A percentile compares a stretch with the other conserved stretches of the same genome.
These are phyloP conservation scores for Rhinella marina DNA, from an alignment of 2,797 vertebrate species.

Conservation along the genomic window DNA sequence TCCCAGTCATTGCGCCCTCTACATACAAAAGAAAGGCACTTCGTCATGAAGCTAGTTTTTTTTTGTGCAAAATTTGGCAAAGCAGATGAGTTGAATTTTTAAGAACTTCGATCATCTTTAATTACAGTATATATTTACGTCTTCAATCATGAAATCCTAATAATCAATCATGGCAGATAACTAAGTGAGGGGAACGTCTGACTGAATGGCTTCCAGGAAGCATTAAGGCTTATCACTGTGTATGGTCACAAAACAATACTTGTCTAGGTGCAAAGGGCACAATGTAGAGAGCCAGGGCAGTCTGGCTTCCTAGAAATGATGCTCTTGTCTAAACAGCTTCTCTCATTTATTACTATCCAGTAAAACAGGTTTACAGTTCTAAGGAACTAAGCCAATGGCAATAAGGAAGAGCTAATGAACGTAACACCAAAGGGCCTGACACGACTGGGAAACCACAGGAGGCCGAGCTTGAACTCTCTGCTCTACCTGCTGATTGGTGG, in stretches of 20 bases:
- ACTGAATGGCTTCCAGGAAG: neutral
- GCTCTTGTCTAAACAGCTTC: neutral
- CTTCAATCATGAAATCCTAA: neutral
- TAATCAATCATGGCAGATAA: no score
- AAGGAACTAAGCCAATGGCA: neutral
- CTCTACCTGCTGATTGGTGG: conserved; percentile 22
- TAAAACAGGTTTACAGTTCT: conserved; percentile 10
- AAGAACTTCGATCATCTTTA: no score
- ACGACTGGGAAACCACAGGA: conserved; percentile 15
- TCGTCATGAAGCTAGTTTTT: no score
- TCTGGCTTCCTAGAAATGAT: neutral
- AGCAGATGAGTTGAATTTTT: no score
- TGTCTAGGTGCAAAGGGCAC: neutral
- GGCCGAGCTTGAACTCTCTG: neutral
- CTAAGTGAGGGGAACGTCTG: neutral
- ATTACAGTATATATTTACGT: neutral
- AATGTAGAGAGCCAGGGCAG: neutral
- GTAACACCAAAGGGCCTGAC: neutral
- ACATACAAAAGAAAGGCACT: no score
- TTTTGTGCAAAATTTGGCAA: no score
- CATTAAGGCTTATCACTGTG: neutral
- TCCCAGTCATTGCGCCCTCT: no score
- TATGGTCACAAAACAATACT: neutral
- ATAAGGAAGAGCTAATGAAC: conserved; percentile 19
- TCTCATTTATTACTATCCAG: neutral